Evolutionary conservation across 2,888 invertebrate species (phyloP), one percentile per base, ranked within the genome.

Genomic region (Epirrhoe tristata): DNA sequence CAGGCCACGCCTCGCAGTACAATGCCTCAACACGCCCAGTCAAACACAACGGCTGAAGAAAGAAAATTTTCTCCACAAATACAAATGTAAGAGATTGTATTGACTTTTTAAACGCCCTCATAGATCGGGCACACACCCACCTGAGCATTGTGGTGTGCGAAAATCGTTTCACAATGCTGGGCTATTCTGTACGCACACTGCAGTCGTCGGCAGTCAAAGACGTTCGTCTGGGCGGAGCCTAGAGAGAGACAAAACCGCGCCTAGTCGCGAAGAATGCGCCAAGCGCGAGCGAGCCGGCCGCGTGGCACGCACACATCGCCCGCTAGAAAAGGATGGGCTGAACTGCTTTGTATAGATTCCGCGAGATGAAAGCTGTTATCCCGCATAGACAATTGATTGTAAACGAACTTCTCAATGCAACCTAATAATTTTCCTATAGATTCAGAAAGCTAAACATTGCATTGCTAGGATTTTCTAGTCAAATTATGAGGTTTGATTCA

Each of bases 21-120:
- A 90, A 90, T 89, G 81, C 77, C 72, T 77, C 81, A 81, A 87
- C 89, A 91, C 92, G 93, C 92, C 93, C 92, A 90, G 89, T 74
- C 76, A 76, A 77, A 83, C 83, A 82, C 84, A 79, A 80, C 81
- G 81, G 81, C 82, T 81, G 81, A 85, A 90, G 85, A 88, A 91
- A 91, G 91, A 91, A 92, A 91, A 91, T 91, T 90, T 91, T 86
- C 91, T 91, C 85, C 81, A 84, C 89, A 87, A 90, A 90, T 83
- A 88, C 87, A 86, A 85, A 87, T 85, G 86, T 84, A 85, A 87
- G 86, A 87, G 89, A 91, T 91, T 90, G 90, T 92, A 92, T 93
- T 91, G 93, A 93, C 92, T 93, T 93, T 93, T 92, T 90, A 90
- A 91, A 93, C 92, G 93, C 92, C 93, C 91, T 89, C 88, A 86